Evolutionary conservation across 2,113 vertebrate species (phyloP).

Genomic region (Cavia aperea): DNA sequence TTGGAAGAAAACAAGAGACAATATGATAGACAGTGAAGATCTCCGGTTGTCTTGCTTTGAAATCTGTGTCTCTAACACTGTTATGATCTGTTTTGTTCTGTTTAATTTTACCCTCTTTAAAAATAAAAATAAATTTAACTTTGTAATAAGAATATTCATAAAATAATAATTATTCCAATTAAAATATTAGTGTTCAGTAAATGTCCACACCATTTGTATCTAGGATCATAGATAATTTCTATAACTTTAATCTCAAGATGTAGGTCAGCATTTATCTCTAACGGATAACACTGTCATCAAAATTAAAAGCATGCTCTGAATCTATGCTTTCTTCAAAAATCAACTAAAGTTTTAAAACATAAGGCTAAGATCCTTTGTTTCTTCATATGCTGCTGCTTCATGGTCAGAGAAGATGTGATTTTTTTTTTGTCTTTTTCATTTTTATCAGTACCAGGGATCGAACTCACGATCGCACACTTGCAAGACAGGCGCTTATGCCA

Average conservation of each 20-base stretch:
- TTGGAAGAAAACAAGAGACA: too few relatives aligned
- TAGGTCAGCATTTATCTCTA: neutral
- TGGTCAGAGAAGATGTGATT: neutral
- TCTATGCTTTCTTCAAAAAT: constrained; percentile 27
- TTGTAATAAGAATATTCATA: constrained; percentile 16
- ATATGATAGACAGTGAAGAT: too few relatives aligned
- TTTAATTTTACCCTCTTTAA: too few relatives aligned
- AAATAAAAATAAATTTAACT: neutral
- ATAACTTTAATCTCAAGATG: constrained; percentile 26
- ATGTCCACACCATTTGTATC: neutral
- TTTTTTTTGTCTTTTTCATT: too few relatives aligned
- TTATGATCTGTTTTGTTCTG: too few relatives aligned
- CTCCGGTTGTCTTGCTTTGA: too few relatives aligned
- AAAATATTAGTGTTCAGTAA: constrained; percentile 7
- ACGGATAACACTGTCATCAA: neutral
- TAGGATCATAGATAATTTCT: neutral
- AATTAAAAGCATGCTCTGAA: constrained; percentile 11
- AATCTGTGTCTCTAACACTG: too few relatives aligned
- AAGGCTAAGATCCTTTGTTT: neutral
- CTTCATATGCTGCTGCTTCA: neutral
- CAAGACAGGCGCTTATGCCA: too few relatives aligned
- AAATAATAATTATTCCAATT: constrained; percentile 27
- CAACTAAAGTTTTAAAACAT: constrained; percentile 32
- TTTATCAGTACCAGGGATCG: too few relatives aligned
- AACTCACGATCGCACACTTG: too few relatives aligned